Evolutionary conservation across 2,113 vertebrate genomes (phyloP), one percentile per base, ranked within the genome.

Genomic region (Tragelaphus strepsiceros): DNA sequence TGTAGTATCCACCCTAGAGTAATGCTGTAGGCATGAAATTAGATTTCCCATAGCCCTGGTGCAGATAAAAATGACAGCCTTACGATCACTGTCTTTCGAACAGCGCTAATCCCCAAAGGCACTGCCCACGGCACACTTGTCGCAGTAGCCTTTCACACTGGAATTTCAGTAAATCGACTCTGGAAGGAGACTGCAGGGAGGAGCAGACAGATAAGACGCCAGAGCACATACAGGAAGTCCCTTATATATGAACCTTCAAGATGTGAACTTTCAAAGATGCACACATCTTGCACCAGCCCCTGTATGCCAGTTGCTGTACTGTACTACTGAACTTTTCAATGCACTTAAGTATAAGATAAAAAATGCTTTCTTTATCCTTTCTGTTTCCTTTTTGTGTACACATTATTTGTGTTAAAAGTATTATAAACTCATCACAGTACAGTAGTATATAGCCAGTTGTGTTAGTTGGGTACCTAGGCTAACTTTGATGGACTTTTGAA

Each of bases 71-170:
- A 39, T 5, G 15, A 35, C 2, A 22, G 43, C 12, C 6, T 49
- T 46, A 46, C 9, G 2, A 19, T 13, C 54, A 77, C 3, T 7
- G 32, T 88, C 74, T 67, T 91, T 15, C 67, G 62, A 53, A 22
- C 2, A 53, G 49, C 1, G 1, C 39, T 58, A 58, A 14, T 51
- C 32, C 39, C 32, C 0, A 53, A 14, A 81, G 5, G 82, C 14
- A 13, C 7, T 56, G 30, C 49, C 80, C 13, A 26, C 0, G 3
- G 0, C 7, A 21, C 1, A 2, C 3, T 56, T 53, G 81, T 21
- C 3, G 7, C 30, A 7, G 3, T 2, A 91, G 90, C 8, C n/a
- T 9, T n/a, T 21, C 87, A 15, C 9, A 6, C 3, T 12, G 49
- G n/a, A 3, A 84, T 19, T 53, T 46, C 46, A 14, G 39, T 21